Percentiles rank a stretch among this genome's conserved stretches.
Evolutionary conservation across 2,888 invertebrate species (phyloP).

Genomic region (Mesoligia furuncula): DNA sequence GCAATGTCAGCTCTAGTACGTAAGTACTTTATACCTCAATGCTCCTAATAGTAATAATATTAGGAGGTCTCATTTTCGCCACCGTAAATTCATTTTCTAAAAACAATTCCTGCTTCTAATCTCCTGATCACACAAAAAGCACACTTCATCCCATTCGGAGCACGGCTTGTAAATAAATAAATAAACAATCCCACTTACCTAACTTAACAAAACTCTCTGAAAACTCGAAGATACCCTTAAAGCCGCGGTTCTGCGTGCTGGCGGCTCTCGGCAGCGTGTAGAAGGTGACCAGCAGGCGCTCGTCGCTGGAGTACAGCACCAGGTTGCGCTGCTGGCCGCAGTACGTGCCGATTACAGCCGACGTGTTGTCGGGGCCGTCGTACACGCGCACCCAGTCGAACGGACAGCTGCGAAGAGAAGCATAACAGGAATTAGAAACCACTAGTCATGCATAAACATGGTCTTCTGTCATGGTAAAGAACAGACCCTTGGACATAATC

Average conservation of each 20-base stretch:
- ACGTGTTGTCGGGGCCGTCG: slow-evolving; percentile 97
- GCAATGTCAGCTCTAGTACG: no score
- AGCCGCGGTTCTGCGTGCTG: slow-evolving; percentile 99
- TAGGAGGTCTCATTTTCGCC: not conserved
- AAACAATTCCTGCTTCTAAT: not conserved
- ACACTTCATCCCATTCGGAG: not conserved
- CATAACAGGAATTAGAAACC: not conserved
- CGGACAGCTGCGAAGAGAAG: slow-evolving; percentile 94
- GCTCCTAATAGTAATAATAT: no score
- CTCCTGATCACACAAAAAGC: not conserved
- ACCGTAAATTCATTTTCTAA: not conserved
- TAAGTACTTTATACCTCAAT: no score
- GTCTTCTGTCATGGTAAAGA: not conserved
- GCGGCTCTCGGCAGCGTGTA: slow-evolving; percentile 97
- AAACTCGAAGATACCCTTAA: slow-evolving; percentile 99
- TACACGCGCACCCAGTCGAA: slow-evolving; percentile 99
- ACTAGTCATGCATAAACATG: not conserved
- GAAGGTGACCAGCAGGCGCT: slow-evolving; percentile 97
- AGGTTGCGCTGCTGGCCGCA: slow-evolving; percentile 99
- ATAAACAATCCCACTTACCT: slow-evolving; percentile 91
- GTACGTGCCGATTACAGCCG: slow-evolving; percentile 98
- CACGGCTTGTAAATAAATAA: not conserved
- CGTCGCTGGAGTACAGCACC: slow-evolving; percentile 98
- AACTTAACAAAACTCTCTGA: slow-evolving; percentile 99
- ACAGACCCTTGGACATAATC: not conserved